Conservation (phyloP, 2,797 vertebrate species). For the Rhabdomys pumilio region DNA sequence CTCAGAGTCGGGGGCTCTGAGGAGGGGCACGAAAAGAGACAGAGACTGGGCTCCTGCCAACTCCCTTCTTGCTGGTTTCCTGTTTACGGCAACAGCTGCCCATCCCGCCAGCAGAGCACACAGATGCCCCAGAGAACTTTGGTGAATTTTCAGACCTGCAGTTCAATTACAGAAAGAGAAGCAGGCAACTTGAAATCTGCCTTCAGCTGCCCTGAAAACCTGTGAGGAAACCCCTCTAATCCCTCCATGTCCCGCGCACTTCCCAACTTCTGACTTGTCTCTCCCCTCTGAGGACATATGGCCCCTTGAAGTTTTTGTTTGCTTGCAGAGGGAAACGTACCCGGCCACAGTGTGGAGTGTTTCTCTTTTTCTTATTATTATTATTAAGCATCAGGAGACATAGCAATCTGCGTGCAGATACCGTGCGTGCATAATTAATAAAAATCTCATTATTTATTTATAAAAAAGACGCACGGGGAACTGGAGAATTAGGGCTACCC, state of each 20-base stretch:
- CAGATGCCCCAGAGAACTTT: conserved; percentile 72
- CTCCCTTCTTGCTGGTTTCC: conserved; percentile 83
- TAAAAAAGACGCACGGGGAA: conserved; percentile 80
- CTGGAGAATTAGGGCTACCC: conserved; percentile 78
- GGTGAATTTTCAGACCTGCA: conserved; percentile 75
- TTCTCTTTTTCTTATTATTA: conserved; percentile 15
- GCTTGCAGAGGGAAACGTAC: conserved; percentile 19
- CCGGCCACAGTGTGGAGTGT: conserved; percentile 69
- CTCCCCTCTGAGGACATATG: conserved; percentile 49
- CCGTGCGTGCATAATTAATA: conserved; percentile 87
- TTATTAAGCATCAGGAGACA: conserved; percentile 81
- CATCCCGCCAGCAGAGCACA: conserved; percentile 70
- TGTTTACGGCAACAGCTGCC: conserved; percentile 86
- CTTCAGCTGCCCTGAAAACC: conserved; percentile 72
- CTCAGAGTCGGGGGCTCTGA: conserved; percentile 66
- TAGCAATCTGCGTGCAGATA: conserved; percentile 82
- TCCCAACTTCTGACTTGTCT: conserved; percentile 71
- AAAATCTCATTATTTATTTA: conserved; percentile 87
- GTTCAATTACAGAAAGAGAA: conserved; percentile 69
- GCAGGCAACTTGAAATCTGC: conserved; percentile 50
- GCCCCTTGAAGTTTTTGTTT: conserved; percentile 82
- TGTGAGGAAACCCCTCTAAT: conserved; percentile 39
- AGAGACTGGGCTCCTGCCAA: conserved; percentile 75
- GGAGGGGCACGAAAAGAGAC: conserved; percentile 72
- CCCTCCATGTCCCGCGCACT: neutral